These are phyloP conservation scores for Choloepus didactylus DNA, from an alignment of 2,797 vertebrate genomes.

Conservation along the genomic window DNA sequence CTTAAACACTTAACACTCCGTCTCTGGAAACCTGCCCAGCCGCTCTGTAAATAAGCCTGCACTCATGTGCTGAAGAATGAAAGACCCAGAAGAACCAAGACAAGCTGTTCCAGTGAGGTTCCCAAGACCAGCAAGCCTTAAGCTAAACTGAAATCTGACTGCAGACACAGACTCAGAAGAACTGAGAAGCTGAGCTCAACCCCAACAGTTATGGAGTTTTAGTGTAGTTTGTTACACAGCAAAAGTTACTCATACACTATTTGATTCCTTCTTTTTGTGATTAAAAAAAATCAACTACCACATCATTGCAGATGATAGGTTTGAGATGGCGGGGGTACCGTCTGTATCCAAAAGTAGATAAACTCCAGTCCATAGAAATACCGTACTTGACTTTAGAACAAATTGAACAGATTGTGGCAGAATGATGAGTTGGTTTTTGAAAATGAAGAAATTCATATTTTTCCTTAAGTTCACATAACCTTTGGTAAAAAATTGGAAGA, in stretches of 20 bases:
- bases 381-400: background rate
- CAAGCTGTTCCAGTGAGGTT: background rate
- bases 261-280: background rate
- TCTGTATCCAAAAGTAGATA: background rate
- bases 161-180: background rate
- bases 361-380: background rate
- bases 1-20: background rate
- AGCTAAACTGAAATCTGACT: background rate
- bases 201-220: background rate
- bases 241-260: background rate
- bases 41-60: background rate
- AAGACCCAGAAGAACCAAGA: background rate
- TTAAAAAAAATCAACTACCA: background rate
- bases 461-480: background rate
- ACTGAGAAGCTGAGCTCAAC: background rate
- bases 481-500: constrained; percentile 34
- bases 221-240: background rate
- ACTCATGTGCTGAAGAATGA: background rate
- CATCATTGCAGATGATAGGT: background rate
- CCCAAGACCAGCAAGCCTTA: background rate
- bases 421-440: background rate
- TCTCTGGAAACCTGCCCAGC: background rate
- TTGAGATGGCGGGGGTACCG: background rate
- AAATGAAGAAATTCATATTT: background rate
- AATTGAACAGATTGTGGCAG: background rate